These are phyloP conservation scores for Chelon auratus DNA, from an alignment of 2,797 vertebrate species.

Conservation along the genomic window DNA sequence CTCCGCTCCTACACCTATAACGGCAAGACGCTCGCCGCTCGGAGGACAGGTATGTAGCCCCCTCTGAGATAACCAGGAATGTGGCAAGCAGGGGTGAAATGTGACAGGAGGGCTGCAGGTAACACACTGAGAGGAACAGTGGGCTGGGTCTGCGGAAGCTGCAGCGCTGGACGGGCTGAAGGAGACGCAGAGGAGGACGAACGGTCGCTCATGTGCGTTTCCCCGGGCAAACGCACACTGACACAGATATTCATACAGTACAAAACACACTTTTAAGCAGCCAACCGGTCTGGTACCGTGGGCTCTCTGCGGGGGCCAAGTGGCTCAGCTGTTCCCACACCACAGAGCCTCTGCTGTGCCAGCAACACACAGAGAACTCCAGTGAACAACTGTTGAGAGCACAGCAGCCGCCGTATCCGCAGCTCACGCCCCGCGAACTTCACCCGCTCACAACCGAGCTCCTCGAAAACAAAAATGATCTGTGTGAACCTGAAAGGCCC, in stretches of 20 bases:
- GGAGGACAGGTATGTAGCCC: conserved; percentile 71
- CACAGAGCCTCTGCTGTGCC: conserved; percentile 36
- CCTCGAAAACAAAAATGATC: conserved; percentile 39
- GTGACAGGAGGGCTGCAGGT: conserved; percentile 84
- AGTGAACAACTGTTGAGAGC: conserved; percentile 38
- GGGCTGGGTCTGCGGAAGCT: conserved; percentile 31
- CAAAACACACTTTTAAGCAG: conserved; percentile 50
- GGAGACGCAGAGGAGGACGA: conserved; percentile 13
- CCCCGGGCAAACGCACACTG: conserved; percentile 37
- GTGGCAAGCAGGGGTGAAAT: conserved; percentile 84
- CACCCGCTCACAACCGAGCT: conserved; percentile 27
- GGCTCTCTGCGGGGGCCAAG: conserved; percentile 44
- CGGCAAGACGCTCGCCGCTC: conserved; percentile 42
- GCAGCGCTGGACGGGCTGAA: conserved; percentile 20
- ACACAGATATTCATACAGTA: conserved; percentile 31
- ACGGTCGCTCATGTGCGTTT: background rate
- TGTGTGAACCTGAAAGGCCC: conserved; percentile 28
- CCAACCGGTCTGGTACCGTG: conserved; percentile 40
- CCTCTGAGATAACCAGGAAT: conserved; percentile 81
- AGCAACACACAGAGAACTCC: conserved; percentile 40
- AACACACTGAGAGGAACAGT: conserved; percentile 65
- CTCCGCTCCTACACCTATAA: conserved; percentile 33
- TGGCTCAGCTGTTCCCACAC: conserved; percentile 58
- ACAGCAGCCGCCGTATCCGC: conserved; percentile 14
- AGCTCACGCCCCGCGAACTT: conserved; percentile 6